phyloP scores from a whole-genome alignment of 2,797 vertebrate genomes.

The Phataginus tetradactyla region DNA sequence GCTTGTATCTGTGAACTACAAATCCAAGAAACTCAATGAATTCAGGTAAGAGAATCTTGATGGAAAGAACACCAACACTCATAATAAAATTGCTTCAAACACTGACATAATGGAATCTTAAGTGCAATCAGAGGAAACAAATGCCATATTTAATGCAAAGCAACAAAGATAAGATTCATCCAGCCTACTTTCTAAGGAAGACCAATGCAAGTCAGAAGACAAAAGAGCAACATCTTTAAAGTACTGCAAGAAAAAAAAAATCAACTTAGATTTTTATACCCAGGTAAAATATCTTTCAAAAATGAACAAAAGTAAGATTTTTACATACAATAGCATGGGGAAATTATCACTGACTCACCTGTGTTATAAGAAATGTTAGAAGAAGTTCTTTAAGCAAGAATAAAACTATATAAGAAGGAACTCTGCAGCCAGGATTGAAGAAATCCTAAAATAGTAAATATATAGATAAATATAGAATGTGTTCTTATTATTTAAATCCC shows the following conservation, averaged over 20 bases:
- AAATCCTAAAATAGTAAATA: background rate
- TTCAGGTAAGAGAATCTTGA: background rate
- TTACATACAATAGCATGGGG: background rate
- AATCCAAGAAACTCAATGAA: background rate
- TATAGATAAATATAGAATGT: background rate
- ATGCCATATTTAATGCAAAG: background rate
- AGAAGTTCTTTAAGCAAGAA: background rate
- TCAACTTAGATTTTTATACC: conserved; percentile 34
- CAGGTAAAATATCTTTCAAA: background rate
- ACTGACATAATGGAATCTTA: background rate
- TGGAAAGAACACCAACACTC: background rate
- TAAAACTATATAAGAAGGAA: background rate
- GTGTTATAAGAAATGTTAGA: background rate
- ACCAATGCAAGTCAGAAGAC: background rate
- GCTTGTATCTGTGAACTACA: background rate
- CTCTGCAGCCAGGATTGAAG: background rate
- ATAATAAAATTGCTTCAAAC: background rate
- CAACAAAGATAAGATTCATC: background rate
- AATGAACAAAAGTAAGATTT: background rate
- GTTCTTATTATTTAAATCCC: background rate
- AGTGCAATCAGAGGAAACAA: background rate
- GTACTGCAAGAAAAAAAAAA: background rate
- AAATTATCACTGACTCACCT: background rate
- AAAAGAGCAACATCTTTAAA: background rate
- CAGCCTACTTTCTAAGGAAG: background rate